A percentile compares a stretch with the other conserved stretches of the same genome.
These are phyloP conservation scores for Nematolebias whitei DNA, from an alignment of 2,113 vertebrate genomes.

Conservation along the genomic window DNA sequence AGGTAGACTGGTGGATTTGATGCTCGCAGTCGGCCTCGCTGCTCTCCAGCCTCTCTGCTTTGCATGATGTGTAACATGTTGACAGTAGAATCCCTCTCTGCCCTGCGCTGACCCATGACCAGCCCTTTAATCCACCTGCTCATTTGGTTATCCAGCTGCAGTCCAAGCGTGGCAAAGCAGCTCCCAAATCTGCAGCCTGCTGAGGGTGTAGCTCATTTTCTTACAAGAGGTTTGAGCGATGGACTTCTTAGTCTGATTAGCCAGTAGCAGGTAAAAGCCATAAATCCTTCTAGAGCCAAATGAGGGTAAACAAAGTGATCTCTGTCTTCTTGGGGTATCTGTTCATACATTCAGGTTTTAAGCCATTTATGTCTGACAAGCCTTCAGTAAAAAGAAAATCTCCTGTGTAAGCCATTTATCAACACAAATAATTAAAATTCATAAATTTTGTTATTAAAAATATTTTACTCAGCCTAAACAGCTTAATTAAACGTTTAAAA, in stretches of 20 bases:
- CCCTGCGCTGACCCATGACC: constrained; percentile 35
- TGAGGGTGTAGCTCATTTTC: neutral
- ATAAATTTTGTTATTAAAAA: too few species aligned
- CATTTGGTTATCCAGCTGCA: constrained; percentile 65
- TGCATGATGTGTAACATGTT: constrained; percentile 73
- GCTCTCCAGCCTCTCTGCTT: constrained; percentile 67
- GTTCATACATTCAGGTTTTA: neutral
- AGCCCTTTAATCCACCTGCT: constrained; percentile 24
- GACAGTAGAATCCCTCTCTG: constrained; percentile 58
- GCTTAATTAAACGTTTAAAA: too few species aligned
- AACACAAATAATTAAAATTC: too few species aligned
- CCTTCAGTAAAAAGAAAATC: neutral
- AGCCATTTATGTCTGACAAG: neutral
- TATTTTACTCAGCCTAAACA: too few species aligned
- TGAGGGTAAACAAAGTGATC: too few species aligned
- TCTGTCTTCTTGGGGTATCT: neutral
- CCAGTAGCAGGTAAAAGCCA: too few species aligned
- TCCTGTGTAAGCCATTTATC: neutral
- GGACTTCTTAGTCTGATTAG: too few species aligned
- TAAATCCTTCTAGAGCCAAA: too few species aligned
- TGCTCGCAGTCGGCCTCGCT: constrained; percentile 46
- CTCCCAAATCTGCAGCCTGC: neutral
- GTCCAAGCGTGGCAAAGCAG: constrained; percentile 15
- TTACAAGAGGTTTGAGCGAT: neutral
- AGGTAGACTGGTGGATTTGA: constrained; percentile 11